Conservation (phyloP, 2,113 vertebrate species). For the Nothobranchius kuhntae region DNA sequence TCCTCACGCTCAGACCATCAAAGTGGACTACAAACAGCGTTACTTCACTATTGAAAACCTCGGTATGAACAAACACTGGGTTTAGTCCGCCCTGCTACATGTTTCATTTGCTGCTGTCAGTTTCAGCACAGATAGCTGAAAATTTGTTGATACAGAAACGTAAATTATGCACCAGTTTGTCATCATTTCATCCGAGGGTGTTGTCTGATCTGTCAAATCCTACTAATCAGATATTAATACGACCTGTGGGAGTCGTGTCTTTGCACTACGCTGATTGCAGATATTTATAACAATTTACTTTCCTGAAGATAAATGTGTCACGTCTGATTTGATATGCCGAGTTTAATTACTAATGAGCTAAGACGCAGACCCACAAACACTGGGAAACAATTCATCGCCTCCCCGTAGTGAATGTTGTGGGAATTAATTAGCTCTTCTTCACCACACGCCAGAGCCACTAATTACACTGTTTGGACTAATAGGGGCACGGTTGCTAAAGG, state of each 20-base stretch:
- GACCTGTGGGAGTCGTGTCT: not conserved
- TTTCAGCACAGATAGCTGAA: not conserved
- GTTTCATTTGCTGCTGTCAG: not conserved
- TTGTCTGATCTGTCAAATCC: not conserved
- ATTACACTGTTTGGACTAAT: conserved; percentile 53
- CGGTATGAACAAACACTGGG: conserved; percentile 74
- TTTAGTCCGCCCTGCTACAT: not conserved
- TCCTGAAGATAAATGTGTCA: conserved; percentile 1
- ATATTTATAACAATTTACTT: conserved; percentile 2
- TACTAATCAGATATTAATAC: not conserved
- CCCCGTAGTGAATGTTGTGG: conserved; percentile 23
- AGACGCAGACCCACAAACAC: conserved; percentile 11
- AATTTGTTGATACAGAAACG: not conserved
- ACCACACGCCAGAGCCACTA: conserved; percentile 29
- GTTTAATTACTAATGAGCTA: conserved; percentile 30
- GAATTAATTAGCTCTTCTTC: conserved; percentile 56
- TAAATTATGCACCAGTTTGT: not conserved
- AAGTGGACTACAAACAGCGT: conserved; percentile 97
- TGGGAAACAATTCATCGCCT: conserved; percentile 21
- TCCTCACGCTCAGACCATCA: conserved; percentile 94
- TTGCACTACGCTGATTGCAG: not conserved
- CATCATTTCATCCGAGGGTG: not conserved
- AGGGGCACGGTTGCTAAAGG: conserved; percentile 42
- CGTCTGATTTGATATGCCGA: not conserved
- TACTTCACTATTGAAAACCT: conserved; percentile 97